Base-by-base conservation (phyloP, 2,888 invertebrate genomes). In the Mesoligia furuncula region DNA sequence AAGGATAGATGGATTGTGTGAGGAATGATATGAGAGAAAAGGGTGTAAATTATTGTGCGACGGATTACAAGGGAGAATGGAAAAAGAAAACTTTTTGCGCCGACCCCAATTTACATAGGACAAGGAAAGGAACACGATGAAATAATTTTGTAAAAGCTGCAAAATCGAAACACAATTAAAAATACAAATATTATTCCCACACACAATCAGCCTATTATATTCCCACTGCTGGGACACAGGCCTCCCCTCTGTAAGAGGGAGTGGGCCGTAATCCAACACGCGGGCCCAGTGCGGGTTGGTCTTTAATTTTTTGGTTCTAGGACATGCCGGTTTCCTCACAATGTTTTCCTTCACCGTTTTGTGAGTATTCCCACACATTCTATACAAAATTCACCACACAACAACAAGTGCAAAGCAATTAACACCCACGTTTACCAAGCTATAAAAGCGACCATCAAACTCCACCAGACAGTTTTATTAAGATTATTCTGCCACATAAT, bases 401-500 rank as follows among this genome's bases (percentile, higher is more conserved):
- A 31, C 66, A 54, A 54, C 51, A 83, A 77, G 76, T 64, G 68
- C 51, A 31, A 75, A 81, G 76, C 83, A 80, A 70, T 80, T 65
- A 80, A 65, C 69, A 64, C 27, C 42, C 51, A 45, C 70, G 77
- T 78, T 85, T 79, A 73, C 86, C 36, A 64, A 79, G 80, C 78
- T 45, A 83, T 85, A 86, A 86, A 87, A 85, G 72, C 54, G 59
- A 75, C 51, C 72, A 88, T 83, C 78, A 79, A 81, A 74, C 75
- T 77, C 66, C 54, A 36, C 71, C 45, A 65, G 67, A 77, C 62
- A 82, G 79, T 76, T 84, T 88, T 88, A 88, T 85, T 81, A 80
- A 86, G 84, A 87, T 84, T 84, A 87, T 86, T 86, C 72, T 62
- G 24, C 75, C 87, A 88, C 85, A 79, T 83, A 80, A 84, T 87